These are phyloP conservation scores for Carassius auratus DNA, from an alignment of 2,113 vertebrate species.

Conservation along the genomic window DNA sequence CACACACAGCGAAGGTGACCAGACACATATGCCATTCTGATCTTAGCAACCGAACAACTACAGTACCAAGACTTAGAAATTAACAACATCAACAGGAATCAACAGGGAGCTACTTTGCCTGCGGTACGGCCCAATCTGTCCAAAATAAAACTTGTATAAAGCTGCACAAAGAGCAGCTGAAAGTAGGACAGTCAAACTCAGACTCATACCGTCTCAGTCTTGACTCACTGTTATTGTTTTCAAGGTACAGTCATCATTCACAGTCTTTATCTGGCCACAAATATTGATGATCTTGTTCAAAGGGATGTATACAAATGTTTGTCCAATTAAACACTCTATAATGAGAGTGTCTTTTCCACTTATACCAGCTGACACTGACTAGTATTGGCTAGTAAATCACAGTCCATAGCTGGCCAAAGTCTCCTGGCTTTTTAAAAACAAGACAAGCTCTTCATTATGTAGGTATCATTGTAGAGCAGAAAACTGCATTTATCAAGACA, in stretches of 20 bases:
- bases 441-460: not conserved
- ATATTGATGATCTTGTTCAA: not conserved
- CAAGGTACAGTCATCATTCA: not conserved
- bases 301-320: not conserved
- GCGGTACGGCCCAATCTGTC: conserved; percentile 29
- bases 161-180: conserved; percentile 41
- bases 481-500: not conserved
- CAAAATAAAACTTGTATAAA: conserved; percentile 48
- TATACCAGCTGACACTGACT: not conserved
- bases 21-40: conserved; percentile 14
- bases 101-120: conserved; percentile 65
- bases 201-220: not conserved
- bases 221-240: not conserved
- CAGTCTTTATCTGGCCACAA: not conserved
- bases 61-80: not conserved
- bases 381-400: not conserved
- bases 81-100: not conserved
- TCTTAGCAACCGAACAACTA: not conserved
- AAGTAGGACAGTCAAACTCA: conserved; percentile 50
- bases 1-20: conserved; percentile 35
- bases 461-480: not conserved
- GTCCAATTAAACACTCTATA: not conserved
- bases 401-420: not conserved
- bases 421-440: not conserved
- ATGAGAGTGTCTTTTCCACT: not conserved